Evolutionary conservation across 2,797 vertebrate genomes (phyloP).

Genomic region (Pristis pectinata): DNA sequence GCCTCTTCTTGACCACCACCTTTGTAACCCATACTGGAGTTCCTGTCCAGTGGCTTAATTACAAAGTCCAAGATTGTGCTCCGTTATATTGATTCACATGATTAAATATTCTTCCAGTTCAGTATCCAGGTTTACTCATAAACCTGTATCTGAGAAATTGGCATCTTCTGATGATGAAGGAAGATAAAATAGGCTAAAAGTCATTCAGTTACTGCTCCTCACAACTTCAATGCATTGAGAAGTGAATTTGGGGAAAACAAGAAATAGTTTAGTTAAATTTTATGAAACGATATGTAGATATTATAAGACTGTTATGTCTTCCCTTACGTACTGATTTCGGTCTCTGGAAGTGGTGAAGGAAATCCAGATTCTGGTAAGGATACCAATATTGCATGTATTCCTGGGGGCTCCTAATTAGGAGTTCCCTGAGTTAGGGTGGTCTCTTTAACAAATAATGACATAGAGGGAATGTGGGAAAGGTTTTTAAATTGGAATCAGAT

Average conservation of each 20-base stretch:
- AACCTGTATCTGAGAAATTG: not conserved
- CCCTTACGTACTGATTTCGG: not conserved
- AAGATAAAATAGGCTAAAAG: not conserved
- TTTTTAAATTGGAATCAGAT: not conserved
- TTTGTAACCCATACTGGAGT: not conserved
- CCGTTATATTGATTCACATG: not conserved
- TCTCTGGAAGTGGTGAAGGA: not conserved
- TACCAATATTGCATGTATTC: no score
- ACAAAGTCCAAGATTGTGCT: not conserved
- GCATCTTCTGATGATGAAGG: not conserved
- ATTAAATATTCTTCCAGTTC: not conserved
- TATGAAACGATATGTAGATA: not conserved
- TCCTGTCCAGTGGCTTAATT: not conserved
- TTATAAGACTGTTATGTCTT: no score
- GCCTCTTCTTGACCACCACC: not conserved
- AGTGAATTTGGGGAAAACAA: not conserved
- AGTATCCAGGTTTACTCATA: not conserved
- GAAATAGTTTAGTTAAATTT: not conserved
- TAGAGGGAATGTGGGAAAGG: not conserved
- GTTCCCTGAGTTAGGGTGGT: not conserved
- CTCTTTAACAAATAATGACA: not conserved
- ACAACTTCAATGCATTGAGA: not conserved
- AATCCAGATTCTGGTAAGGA: not conserved
- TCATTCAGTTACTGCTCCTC: not conserved
- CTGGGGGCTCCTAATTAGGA: not conserved